Conservation (phyloP, 2,113 vertebrate species). For the Brienomyrus longianalis region DNA sequence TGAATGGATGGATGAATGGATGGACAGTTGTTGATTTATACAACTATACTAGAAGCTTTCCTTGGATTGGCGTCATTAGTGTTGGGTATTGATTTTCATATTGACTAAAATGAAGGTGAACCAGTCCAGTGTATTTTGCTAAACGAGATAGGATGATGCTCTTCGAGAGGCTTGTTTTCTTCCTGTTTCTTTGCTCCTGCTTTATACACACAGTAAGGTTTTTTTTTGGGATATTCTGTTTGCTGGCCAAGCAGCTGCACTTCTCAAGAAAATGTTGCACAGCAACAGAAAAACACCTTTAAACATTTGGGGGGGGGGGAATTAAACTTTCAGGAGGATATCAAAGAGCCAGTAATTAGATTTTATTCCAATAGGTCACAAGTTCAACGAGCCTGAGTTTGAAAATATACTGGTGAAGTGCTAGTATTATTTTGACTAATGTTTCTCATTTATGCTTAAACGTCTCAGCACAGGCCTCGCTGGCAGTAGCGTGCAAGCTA, state of each 20-base stretch:
- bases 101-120: background rate
- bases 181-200: background rate
- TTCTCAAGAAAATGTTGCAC: constrained; percentile 62
- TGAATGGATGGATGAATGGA: background rate
- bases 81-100: background rate
- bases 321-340: constrained; percentile 61
- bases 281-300: constrained; percentile 66
- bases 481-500: background rate
- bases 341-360: constrained; percentile 61
- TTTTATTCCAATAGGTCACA: constrained; percentile 58
- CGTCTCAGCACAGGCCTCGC: background rate
- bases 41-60: background rate
- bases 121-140: background rate
- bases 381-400: constrained; percentile 55
- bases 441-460: background rate
- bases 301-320: constrained; percentile 52
- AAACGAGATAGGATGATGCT: background rate
- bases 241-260: constrained; percentile 48
- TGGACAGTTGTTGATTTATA: background rate
- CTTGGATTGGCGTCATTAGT: background rate
- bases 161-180: background rate
- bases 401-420: constrained; percentile 37
- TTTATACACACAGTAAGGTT: constrained; percentile 44
- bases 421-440: constrained; percentile 6
- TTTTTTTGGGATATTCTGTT: constrained; percentile 40